Base-by-base conservation (phyloP, 2,113 vertebrate genomes). In the Notarius quadriscutis region DNA sequence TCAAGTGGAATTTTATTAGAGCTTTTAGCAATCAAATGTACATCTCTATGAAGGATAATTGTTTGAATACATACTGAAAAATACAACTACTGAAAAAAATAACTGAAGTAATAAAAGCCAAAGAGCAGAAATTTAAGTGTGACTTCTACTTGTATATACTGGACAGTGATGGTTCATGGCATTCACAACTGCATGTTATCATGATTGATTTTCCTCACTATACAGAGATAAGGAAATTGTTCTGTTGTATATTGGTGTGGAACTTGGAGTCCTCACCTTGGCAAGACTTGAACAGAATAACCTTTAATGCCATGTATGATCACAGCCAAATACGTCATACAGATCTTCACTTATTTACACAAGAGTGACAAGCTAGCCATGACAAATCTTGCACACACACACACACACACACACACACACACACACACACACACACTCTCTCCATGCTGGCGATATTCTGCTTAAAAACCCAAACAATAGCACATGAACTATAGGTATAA, bases 1-100 rank as follows among this genome's bases (percentile, higher is more conserved):
- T 57, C 27, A 71, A 83, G 83, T 83, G 51, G 72, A 83, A 58
- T 75, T 84, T 74, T 85, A 83, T 82, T 86, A 55, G 58, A 27
- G 78, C 86, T 85, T 79, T 89, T 63, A 80, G 80, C 53, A n/a
- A 77, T 75, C 18, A 48, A 81, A 69, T 86, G n/a, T 67, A 62
- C 60, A 55, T 79, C 75, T 81, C 27, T 67, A 80, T 80, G 51
- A 80, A 62, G 58, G 71, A 51, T 78, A 85, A 85, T 77, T 15
- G 63, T 78, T 63, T 80, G 11, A 63, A 81, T 8, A 77, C 75
- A 41, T 86, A 41, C 3, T 80, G 57, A 81, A 57, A 57, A 34
- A 20, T 63, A 18, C 14, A 34, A 20, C 30, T 27, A 51, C 34
- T 65, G 2, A 41, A 63, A 62, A 48, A 65, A 83, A 50, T 41